phyloP scores from a whole-genome alignment of 2,888 invertebrate genomes.

The Unio pictorum region DNA sequence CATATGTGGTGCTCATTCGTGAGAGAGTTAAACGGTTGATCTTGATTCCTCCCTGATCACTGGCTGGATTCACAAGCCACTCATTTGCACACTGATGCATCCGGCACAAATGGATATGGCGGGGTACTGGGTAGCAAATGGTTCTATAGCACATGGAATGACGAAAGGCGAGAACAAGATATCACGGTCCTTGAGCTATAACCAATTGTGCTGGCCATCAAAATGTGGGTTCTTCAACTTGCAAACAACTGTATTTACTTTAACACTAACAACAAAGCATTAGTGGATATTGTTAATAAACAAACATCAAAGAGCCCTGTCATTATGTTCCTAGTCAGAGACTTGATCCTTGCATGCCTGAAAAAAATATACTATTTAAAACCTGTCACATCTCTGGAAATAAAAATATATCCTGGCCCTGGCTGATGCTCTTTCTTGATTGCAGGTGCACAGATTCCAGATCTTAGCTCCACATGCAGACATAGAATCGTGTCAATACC shows the following conservation, averaged over 20 bases:
- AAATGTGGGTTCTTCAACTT: conserved; percentile 16
- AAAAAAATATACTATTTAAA: conserved; percentile 17
- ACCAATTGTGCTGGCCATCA: conserved; percentile 25
- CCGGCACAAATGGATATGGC: conserved; percentile 21
- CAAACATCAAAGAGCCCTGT: conserved; percentile 13
- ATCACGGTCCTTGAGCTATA: conserved; percentile 12
- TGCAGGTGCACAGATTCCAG: conserved; percentile 21
- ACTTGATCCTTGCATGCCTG: conserved; percentile 8
- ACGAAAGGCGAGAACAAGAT: background rate
- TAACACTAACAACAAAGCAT: conserved; percentile 20
- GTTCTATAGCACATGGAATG: conserved; percentile 22
- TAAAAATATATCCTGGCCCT: conserved; percentile 12
- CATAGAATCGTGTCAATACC: background rate
- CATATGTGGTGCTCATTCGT: conserved; percentile 15
- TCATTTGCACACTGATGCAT: conserved; percentile 4
- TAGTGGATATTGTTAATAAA: conserved; percentile 23
- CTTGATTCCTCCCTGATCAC: conserved; percentile 1
- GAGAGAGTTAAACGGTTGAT: conserved; percentile 17
- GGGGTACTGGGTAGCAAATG: conserved; percentile 2
- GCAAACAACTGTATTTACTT: conserved; percentile 12
- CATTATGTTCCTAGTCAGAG: conserved; percentile 14
- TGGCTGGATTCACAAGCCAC: no score
- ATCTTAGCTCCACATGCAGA: conserved; percentile 13
- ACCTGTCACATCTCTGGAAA: conserved; percentile 18
- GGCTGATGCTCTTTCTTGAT: conserved; percentile 23